A percentile compares a stretch with the other conserved stretches of the same genome.
These are phyloP conservation scores for Oscheius onirici DNA, from an alignment of 2,888 invertebrate genomes.

Conservation along the genomic window DNA sequence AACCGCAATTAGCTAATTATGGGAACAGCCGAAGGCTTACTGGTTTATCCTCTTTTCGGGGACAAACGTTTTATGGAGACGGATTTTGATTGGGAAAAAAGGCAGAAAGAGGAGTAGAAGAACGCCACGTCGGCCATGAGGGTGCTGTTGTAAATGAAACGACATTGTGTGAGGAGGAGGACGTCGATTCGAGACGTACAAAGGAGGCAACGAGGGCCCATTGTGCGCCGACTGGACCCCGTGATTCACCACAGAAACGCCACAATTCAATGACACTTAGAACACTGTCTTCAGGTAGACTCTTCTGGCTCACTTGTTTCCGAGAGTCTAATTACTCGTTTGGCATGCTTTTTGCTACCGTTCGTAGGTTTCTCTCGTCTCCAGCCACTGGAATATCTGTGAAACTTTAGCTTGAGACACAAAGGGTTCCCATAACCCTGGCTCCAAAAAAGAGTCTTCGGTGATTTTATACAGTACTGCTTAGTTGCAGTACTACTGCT, in stretches of 20 bases:
- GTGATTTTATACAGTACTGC: too few relatives aligned
- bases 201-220: constrained; percentile 33
- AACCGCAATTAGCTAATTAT: constrained; percentile 28
- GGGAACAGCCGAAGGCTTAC: constrained; percentile 21
- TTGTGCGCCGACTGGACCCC: constrained; percentile 33
- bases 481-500: too few relatives aligned
- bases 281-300: not conserved
- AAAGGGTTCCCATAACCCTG: too few relatives aligned
- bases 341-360: too few relatives aligned
- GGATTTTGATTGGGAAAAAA: too few relatives aligned
- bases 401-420: too few relatives aligned
- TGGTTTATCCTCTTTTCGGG: not conserved
- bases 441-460: too few relatives aligned
- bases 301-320: not conserved
- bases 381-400: too few relatives aligned
- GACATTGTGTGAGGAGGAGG: constrained; percentile 27
- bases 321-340: too few relatives aligned
- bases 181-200: constrained; percentile 27
- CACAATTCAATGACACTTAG: constrained; percentile 9
- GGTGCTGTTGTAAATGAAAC: constrained; percentile 30
- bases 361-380: too few relatives aligned
- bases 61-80: not conserved
- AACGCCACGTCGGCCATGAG: not conserved
- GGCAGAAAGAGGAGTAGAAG: not conserved
- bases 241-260: constrained; percentile 24